phyloP scores from a whole-genome alignment of 92 coral and sea anemone species.

The Actinernus sp. region DNA sequence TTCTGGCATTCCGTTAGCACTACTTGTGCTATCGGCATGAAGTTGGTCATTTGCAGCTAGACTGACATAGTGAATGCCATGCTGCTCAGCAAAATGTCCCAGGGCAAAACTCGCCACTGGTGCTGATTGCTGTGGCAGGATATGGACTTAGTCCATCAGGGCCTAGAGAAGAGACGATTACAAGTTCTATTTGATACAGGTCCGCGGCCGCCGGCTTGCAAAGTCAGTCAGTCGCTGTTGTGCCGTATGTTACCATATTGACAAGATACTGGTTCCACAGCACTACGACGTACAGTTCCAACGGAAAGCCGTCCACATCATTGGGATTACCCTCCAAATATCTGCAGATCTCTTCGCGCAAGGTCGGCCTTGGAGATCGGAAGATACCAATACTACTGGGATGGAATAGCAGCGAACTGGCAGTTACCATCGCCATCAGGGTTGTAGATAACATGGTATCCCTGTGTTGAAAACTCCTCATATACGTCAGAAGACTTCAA shows the following conservation, averaged over 20 bases:
- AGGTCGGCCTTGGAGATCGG: slow-evolving; percentile 6
- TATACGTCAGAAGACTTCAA: neutral
- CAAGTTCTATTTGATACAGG: slow-evolving; percentile 9
- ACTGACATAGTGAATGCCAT: too few relatives aligned
- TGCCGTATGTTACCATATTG: slow-evolving; percentile 23
- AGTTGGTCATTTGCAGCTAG: too few relatives aligned
- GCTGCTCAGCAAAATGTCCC: too few relatives aligned
- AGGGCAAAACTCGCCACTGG: too few relatives aligned
- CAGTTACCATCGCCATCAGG: slow-evolving; percentile 38
- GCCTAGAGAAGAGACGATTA: slow-evolving; percentile 20
- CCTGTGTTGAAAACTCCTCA: slow-evolving; percentile 9
- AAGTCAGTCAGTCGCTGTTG: slow-evolving; percentile 44
- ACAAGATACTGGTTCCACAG: slow-evolving; percentile 20
- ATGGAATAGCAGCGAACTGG: slow-evolving; percentile 1
- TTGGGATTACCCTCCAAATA: slow-evolving; percentile 6
- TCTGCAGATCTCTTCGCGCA: slow-evolving; percentile 1
- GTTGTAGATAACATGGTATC: slow-evolving; percentile 13
- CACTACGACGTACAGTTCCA: slow-evolving; percentile 12
- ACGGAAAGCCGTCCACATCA: neutral
- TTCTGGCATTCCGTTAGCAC: too few relatives aligned
- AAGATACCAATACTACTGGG: slow-evolving; percentile 7
- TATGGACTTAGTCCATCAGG: neutral
- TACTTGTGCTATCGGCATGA: too few relatives aligned
- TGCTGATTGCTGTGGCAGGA: too few relatives aligned
- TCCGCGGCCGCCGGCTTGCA: slow-evolving; percentile 52